These are phyloP conservation scores for Pecten maximus DNA, from an alignment of 2,888 invertebrate species.

Conservation along the genomic window DNA sequence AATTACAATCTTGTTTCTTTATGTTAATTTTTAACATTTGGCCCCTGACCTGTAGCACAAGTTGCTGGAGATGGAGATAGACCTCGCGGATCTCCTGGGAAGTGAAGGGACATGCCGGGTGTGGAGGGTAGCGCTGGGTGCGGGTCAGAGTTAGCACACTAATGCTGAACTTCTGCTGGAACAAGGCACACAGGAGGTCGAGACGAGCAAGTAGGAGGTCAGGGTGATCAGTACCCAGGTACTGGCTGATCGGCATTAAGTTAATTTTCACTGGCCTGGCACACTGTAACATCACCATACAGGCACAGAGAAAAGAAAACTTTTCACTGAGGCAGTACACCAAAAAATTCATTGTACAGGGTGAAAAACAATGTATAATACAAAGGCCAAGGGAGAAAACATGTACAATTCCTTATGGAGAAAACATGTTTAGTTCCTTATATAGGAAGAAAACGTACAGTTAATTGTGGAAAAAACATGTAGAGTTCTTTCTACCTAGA, in stretches of 20 bases:
- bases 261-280: neutral
- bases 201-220: conserved; percentile 43
- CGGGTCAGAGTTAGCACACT: conserved; percentile 43
- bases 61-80: conserved; percentile 58
- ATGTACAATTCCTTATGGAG: too few species aligned
- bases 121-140: conserved; percentile 44
- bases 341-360: too few species aligned
- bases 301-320: neutral
- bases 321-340: too few species aligned
- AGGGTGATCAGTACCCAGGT: neutral
- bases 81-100: conserved; percentile 49
- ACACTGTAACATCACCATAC: neutral
- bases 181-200: conserved; percentile 50
- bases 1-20: neutral
- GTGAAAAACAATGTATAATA: too few species aligned
- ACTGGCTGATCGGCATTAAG: conserved; percentile 31
- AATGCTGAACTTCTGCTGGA: conserved; percentile 44
- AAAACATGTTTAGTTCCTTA: too few species aligned
- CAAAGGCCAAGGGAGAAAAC: too few species aligned
- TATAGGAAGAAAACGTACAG: too few species aligned
- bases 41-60: conserved; percentile 56
- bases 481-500: too few species aligned
- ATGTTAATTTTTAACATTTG: neutral
- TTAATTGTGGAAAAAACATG: too few species aligned
- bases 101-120: conserved; percentile 47